Base-by-base conservation (phyloP, 2,888 invertebrate species). In the Eumerus sabulonum region DNA sequence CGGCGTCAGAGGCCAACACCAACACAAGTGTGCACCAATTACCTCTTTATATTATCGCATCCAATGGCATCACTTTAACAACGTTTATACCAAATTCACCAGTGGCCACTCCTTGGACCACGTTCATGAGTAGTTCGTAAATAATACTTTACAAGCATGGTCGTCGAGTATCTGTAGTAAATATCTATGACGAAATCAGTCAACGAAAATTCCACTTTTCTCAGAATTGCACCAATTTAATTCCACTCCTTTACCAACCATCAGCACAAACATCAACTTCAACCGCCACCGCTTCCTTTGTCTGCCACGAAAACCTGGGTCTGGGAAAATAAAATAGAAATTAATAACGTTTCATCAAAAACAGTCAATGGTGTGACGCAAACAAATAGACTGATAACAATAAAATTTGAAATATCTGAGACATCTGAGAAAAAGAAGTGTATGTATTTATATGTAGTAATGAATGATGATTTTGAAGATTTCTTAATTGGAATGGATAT, bases 161-260 rank as follows among this genome's bases (percentile, higher is more conserved):
- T 59, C 71, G 44, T 56, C 71, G 70, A 50, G 13, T 42, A 56
- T 56, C 60, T 67, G 51, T 67, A 73, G 59, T 51, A 67, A 77
- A 77, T 77, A 72, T 51, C 62, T 67, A 57, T 77, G 77, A 67
- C 67, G 73, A 77, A 77, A 77, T 68, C 67, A 77, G 62, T 59
- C 77, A 77, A 77, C 72, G 57, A 57, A 57, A 66, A 77, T 77
- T 77, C 76, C 66, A 35, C 57, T 68, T 68, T 77, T 77, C 77
- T 67, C 72, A 72, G 72, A 77, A 67, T 62, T 73, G 73, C 77
- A 76, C 76, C 63, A 62, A 76, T 76, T 76, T 66, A 60, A n/a
- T 60, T 56, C 60, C 19, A 54, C 54, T 27, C 53, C 42, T 35
- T 62, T 60, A 62, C 3, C 27, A 2, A 27, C 3, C 7, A 27